These are phyloP conservation scores for Eristalis tenax DNA, from an alignment of 2,888 invertebrate genomes.

Conservation along the genomic window DNA sequence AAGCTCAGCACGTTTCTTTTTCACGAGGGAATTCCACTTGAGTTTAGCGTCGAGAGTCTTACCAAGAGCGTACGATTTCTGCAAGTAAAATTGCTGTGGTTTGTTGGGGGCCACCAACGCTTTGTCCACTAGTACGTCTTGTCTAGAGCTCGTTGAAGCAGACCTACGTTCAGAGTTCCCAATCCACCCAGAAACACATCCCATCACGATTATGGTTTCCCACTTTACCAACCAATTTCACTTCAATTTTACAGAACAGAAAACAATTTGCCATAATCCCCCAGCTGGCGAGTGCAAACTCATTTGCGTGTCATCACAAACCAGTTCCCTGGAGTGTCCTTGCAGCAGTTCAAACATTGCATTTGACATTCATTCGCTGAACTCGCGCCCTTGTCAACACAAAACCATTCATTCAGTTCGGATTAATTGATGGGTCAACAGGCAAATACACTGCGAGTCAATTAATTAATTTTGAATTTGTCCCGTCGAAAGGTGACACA, in stretches of 20 bases:
- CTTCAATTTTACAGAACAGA: no score
- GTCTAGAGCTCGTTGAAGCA: no score
- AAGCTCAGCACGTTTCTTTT: no score
- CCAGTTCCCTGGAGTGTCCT: not conserved
- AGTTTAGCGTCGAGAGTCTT: no score
- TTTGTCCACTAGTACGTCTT: no score
- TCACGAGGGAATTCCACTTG: no score
- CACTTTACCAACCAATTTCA: not conserved
- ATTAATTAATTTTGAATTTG: constrained; percentile 6
- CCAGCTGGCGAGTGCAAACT: not conserved
- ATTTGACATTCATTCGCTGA: not conserved
- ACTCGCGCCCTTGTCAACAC: not conserved
- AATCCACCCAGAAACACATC: no score
- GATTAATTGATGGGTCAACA: constrained; percentile 6
- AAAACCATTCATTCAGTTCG: not conserved
- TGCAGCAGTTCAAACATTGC: not conserved
- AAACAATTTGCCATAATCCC: not conserved
- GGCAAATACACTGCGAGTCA: not conserved
- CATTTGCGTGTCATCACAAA: not conserved
- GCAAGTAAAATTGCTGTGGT: no score
- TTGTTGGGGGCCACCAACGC: no score
- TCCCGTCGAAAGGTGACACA: not conserved
- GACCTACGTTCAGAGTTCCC: no score
- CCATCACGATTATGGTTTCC: not conserved
- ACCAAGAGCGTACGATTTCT: no score